These are phyloP conservation scores for Notocelia uddmanniana DNA, from an alignment of 2,888 invertebrate species.

Conservation along the genomic window DNA sequence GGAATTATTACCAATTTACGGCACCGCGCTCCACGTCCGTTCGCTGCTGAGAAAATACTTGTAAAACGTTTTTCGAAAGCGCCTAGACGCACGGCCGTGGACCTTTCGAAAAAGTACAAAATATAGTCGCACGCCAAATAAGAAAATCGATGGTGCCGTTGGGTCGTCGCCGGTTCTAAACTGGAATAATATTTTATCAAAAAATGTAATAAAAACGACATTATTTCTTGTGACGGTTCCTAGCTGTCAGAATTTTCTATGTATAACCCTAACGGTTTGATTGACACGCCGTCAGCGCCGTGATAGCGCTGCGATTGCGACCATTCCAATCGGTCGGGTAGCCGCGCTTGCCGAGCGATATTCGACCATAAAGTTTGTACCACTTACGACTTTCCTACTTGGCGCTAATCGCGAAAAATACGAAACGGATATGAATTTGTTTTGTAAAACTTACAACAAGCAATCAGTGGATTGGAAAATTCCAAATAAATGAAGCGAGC, in stretches of 20 bases:
- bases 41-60: slow-evolving; percentile 76
- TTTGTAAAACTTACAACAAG: slow-evolving; percentile 80
- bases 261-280: slow-evolving; percentile 64
- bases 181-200: slow-evolving; percentile 85
- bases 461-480: slow-evolving; percentile 88
- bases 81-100: slow-evolving; percentile 75
- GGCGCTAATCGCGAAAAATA: slow-evolving; percentile 82
- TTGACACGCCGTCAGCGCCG: slow-evolving; percentile 50
- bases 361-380: slow-evolving; percentile 65
- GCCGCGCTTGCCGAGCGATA: slow-evolving; percentile 59
- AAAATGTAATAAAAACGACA: slow-evolving; percentile 86
- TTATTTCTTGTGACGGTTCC: slow-evolving; percentile 81
- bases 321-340: slow-evolving; percentile 69
- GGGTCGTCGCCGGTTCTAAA: slow-evolving; percentile 75
- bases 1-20: slow-evolving; percentile 84
- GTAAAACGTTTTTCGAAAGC: slow-evolving; percentile 84
- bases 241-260: slow-evolving; percentile 84
- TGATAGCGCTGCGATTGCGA: slow-evolving; percentile 50
- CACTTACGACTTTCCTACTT: slow-evolving; percentile 81
- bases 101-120: slow-evolving; percentile 83
- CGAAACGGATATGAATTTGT: slow-evolving; percentile 80
- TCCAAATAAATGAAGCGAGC: slow-evolving; percentile 81
- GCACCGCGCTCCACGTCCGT: slow-evolving; percentile 79
- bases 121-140: slow-evolving; percentile 81
- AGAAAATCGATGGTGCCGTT: slow-evolving; percentile 83